A percentile compares a stretch with the other conserved stretches of the same genome.
Conservation (phyloP, 92 coral and sea anemone species). For the Palythoa grandiflora region DNA sequence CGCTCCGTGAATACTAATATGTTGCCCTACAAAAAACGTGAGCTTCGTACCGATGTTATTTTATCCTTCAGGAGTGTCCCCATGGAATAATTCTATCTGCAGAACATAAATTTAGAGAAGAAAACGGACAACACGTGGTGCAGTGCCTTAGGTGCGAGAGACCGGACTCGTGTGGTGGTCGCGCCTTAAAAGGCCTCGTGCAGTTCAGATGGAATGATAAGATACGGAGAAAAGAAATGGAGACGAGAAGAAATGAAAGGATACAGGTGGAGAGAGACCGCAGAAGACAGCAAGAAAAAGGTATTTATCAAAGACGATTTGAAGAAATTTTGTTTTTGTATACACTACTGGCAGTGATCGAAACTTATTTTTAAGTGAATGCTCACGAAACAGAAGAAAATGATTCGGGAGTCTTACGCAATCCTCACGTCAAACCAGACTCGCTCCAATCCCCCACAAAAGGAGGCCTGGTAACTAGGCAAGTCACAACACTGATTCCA, state of each 20-base stretch:
- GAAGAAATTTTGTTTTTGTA: no score
- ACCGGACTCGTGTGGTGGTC: constrained; percentile 72
- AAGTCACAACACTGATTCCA: no score
- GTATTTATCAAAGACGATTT: background rate
- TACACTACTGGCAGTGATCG: no score
- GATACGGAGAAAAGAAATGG: constrained; percentile 35
- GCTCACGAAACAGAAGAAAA: no score
- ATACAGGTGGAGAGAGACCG: constrained; percentile 41
- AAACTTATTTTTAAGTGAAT: no score
- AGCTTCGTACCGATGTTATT: no score
- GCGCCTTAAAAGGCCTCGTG: constrained; percentile 62
- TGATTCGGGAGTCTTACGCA: no score
- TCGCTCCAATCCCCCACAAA: no score
- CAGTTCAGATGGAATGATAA: constrained; percentile 60
- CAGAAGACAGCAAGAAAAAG: constrained; percentile 36
- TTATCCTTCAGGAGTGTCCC: constrained; percentile 17
- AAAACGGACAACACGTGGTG: constrained; percentile 59
- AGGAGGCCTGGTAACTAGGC: no score
- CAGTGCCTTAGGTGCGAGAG: constrained; percentile 71
- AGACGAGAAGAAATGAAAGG: constrained; percentile 42
- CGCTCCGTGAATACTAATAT: background rate
- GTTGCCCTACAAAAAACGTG: background rate
- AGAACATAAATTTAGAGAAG: background rate
- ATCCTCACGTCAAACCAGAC: no score
- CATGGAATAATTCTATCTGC: constrained; percentile 35